A percentile compares a stretch with the other conserved stretches of the same genome.
Conservation (phyloP, 2,888 invertebrate genomes). For the Dicranocentrus wangi region DNA sequence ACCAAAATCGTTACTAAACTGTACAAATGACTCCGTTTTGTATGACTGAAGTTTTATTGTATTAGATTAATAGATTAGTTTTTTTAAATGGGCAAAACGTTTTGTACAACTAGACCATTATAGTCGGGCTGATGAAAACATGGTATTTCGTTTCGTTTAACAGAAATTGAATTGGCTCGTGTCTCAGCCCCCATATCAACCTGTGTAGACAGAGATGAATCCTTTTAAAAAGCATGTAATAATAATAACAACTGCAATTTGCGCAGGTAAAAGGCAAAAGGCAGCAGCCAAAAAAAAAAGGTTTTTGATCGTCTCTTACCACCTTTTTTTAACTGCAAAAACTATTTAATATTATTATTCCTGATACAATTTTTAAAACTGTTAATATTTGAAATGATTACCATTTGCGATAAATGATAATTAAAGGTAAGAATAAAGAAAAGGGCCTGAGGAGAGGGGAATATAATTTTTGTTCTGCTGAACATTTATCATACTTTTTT, state of each 20-base stretch:
- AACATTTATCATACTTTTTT: too few relatives aligned
- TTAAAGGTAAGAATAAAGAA: too few relatives aligned
- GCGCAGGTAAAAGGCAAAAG: too few relatives aligned
- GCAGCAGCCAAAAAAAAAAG: background rate
- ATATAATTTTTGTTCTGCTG: too few relatives aligned
- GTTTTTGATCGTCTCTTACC: background rate
- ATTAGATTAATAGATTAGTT: constrained; percentile 55
- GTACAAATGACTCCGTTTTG: constrained; percentile 56
- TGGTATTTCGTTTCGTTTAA: too few relatives aligned
- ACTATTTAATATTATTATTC: constrained; percentile 9
- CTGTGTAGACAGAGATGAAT: too few relatives aligned
- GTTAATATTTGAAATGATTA: constrained; percentile 2
- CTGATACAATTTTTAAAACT: constrained; percentile 5
- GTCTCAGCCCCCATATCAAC: constrained; percentile 38
- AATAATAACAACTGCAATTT: background rate
- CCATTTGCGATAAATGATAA: background rate
- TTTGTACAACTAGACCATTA: too few relatives aligned
- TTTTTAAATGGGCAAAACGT: too few relatives aligned
- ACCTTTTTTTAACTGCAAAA: background rate
- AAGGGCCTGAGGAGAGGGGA: too few relatives aligned
- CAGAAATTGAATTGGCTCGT: constrained; percentile 60
- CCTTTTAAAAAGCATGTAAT: background rate
- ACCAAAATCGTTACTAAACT: constrained; percentile 6
- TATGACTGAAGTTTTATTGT: constrained; percentile 49
- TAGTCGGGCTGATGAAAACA: too few relatives aligned